Percentiles rank a stretch among this genome's conserved stretches.
Conservation (phyloP, 1,140 invertebrate genomes). For the Atta cephalotes region DNA sequence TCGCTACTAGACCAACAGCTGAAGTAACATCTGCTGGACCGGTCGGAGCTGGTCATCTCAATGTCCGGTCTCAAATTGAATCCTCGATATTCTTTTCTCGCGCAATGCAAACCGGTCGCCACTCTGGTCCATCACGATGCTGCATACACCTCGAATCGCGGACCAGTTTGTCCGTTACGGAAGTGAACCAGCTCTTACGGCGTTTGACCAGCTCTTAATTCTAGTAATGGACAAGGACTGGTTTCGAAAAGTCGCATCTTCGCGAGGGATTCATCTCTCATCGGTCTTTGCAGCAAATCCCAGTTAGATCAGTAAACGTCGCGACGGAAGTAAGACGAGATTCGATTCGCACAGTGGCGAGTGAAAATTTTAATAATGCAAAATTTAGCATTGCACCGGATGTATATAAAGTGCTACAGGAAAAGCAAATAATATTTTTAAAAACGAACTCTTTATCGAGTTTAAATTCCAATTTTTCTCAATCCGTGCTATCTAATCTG, state of each 20-base stretch:
- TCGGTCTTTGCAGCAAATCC: conserved; percentile 24
- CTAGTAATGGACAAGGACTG: conserved; percentile 76
- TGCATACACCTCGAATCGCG: conserved; percentile 75
- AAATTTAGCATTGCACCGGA: background rate
- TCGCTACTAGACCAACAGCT: conserved; percentile 78
- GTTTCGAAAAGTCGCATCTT: conserved; percentile 76
- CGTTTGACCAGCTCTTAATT: conserved; percentile 74
- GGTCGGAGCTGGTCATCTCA: conserved; percentile 82
- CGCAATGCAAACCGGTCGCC: conserved; percentile 74
- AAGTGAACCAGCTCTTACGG: no score
- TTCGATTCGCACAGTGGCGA: conserved; percentile 25
- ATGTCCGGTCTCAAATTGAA: conserved; percentile 79
- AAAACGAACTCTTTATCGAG: background rate
- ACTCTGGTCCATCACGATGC: conserved; percentile 84
- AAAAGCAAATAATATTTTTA: background rate
- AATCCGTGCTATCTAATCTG: background rate
- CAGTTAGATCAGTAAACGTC: conserved; percentile 62
- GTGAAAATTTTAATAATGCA: conserved; percentile 29
- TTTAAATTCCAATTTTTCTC: background rate
- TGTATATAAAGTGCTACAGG: conserved; percentile 1
- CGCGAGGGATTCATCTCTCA: conserved; percentile 43
- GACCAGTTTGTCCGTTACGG: conserved; percentile 81
- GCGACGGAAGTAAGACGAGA: conserved; percentile 53
- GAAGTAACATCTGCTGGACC: conserved; percentile 84
- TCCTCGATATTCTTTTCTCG: conserved; percentile 54